Conservation (phyloP, 2,888 invertebrate genomes). For the Glaucopsyche alexis region DNA sequence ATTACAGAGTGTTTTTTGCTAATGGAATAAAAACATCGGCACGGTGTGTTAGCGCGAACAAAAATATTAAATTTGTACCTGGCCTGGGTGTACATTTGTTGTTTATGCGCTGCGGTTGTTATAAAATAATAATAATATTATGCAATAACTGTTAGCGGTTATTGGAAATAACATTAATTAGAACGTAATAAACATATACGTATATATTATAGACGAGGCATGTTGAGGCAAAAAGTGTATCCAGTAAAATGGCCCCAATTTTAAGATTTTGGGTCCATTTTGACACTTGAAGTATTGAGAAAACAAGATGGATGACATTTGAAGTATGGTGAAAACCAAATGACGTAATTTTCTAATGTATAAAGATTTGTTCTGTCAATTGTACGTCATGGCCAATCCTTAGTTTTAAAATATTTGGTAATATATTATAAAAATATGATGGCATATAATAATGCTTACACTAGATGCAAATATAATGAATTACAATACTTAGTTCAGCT, state of each 20-base stretch:
- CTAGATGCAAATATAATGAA: neutral
- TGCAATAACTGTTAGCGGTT: neutral
- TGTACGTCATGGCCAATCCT: too few relatives aligned
- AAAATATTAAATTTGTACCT: neutral
- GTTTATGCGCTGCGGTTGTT: slow-evolving; percentile 2
- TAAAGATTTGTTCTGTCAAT: too few relatives aligned
- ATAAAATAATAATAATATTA: slow-evolving; percentile 14
- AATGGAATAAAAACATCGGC: slow-evolving; percentile 15
- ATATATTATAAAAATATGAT: neutral
- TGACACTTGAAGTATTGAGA: too few relatives aligned
- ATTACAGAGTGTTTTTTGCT: neutral
- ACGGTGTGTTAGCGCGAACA: neutral
- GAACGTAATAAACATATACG: neutral
- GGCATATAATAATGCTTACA: neutral
- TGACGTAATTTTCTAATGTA: too few relatives aligned
- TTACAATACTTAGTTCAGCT: too few relatives aligned
- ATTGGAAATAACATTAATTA: slow-evolving; percentile 21
- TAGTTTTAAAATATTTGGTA: too few relatives aligned
- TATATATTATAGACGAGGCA: too few relatives aligned
- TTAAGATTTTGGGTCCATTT: too few relatives aligned
- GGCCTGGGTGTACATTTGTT: neutral
- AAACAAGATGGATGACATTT: too few relatives aligned
- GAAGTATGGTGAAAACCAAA: too few relatives aligned
- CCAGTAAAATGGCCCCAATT: too few relatives aligned
- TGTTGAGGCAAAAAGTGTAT: too few relatives aligned